These are phyloP conservation scores for Rallus limicola DNA, from an alignment of 2,113 vertebrate genomes.

Conservation along the genomic window DNA sequence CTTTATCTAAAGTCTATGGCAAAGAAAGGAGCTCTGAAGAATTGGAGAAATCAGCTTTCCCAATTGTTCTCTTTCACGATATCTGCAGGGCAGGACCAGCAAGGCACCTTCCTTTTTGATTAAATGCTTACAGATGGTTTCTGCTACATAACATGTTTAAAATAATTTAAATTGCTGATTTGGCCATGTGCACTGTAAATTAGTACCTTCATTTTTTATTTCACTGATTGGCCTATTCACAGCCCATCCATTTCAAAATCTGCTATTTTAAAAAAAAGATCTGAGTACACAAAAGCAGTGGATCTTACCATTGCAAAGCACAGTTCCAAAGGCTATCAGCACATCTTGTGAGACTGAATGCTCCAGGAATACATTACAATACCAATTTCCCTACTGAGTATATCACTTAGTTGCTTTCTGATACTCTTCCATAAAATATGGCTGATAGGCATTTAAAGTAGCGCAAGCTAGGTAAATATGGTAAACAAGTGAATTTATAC, in stretches of 20 bases:
- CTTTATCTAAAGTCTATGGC: background rate
- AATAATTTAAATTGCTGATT: background rate
- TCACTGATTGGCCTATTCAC: background rate
- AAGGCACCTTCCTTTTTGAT: background rate
- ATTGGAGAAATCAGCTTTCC: background rate
- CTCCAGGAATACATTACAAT: background rate
- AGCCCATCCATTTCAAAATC: background rate
- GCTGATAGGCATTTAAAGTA: background rate
- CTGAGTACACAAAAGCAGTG: background rate
- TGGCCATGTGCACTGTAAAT: background rate
- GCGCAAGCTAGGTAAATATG: background rate
- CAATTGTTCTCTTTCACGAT: background rate
- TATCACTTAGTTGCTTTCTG: background rate
- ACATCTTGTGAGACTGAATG: background rate
- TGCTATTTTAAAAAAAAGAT: background rate
- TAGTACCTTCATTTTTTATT: conserved; percentile 1
- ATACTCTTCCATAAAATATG: background rate
- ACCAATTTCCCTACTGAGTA: background rate
- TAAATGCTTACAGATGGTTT: background rate
- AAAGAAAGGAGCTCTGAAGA: background rate
- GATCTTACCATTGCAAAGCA: background rate
- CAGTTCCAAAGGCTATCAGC: background rate
- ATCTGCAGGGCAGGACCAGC: background rate
- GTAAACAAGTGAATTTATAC: background rate
- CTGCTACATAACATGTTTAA: background rate